Conservation (phyloP, 2,113 vertebrate species). For the Poecile atricapillus region DNA sequence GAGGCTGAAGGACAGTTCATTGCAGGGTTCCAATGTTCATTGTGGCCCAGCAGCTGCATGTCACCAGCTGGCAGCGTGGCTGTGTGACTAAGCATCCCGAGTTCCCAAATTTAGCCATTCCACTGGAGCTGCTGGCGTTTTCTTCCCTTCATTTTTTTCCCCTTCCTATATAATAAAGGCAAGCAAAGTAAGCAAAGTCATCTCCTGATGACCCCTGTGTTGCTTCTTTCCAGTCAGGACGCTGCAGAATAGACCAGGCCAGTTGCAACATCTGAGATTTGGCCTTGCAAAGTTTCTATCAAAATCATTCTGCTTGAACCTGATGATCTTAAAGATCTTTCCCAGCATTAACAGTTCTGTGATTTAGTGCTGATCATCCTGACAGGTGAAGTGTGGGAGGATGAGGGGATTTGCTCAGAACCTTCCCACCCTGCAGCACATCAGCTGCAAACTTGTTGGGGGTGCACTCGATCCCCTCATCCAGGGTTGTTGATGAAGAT, state of each 20-base stretch:
- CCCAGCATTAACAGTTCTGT: rapidly evolving
- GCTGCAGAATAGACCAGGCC: neutral
- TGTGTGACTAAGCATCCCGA: constrained; percentile 56
- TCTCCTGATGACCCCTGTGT: neutral
- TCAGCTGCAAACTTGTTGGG: neutral
- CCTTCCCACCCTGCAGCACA: neutral
- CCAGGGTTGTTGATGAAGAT: neutral
- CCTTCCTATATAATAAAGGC: neutral
- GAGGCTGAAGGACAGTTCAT: constrained; percentile 45
- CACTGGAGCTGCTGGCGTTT: neutral
- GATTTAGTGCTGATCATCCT: neutral
- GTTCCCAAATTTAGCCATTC: constrained; percentile 43
- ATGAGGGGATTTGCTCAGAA: neutral
- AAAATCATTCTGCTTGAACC: neutral
- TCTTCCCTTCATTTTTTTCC: neutral
- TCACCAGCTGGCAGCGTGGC: constrained; percentile 28
- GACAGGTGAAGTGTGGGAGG: neutral
- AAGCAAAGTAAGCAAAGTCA: neutral
- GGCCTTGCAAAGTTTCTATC: neutral
- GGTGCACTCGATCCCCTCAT: neutral
- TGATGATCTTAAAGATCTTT: neutral
- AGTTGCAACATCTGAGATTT: neutral
- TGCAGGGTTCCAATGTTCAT: neutral
- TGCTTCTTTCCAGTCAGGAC: neutral
- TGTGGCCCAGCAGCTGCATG: constrained; percentile 48